A percentile compares a stretch with the other conserved stretches of the same genome.
These are phyloP conservation scores for Rattus norvegicus DNA, from an alignment of 2,113 vertebrate genomes.

Conservation along the genomic window DNA sequence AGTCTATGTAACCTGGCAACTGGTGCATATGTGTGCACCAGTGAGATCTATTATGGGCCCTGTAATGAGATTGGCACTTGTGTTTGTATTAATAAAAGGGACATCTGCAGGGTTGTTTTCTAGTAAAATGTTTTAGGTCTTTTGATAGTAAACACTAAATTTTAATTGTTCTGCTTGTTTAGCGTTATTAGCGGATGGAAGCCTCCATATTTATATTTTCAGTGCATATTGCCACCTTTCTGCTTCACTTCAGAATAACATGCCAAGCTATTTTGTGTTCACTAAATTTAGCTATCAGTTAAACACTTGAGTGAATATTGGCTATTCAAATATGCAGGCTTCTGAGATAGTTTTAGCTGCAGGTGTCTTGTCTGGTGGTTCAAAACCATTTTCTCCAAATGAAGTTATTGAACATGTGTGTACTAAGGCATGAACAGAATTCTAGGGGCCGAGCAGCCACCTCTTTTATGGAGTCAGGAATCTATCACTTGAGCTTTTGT, in stretches of 20 bases:
- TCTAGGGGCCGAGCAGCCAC: constrained; percentile 75
- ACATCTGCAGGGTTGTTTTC: constrained; percentile 85
- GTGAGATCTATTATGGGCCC: constrained; percentile 79
- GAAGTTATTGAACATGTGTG: constrained; percentile 78
- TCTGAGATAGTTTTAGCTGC: constrained; percentile 84
- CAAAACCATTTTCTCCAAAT: constrained; percentile 79
- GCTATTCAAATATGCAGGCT: constrained; percentile 83
- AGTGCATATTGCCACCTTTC: constrained; percentile 88
- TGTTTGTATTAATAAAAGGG: constrained; percentile 82
- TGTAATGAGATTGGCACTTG: constrained; percentile 88
- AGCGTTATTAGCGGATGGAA: constrained; percentile 84
- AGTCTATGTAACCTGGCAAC: constrained; percentile 84
- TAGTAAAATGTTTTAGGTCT: constrained; percentile 85
- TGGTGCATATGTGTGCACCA: constrained; percentile 50
- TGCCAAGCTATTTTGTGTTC: constrained; percentile 83
- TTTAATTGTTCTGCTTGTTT: constrained; percentile 86
- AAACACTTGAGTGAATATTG: constrained; percentile 85
- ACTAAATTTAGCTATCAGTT: constrained; percentile 85
- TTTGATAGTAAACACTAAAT: constrained; percentile 94
- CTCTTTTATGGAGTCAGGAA: constrained; percentile 68
- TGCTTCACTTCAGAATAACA: constrained; percentile 87
- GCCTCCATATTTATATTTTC: constrained; percentile 82
- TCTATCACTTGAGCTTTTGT: constrained; percentile 65
- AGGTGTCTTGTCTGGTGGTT: constrained; percentile 82
- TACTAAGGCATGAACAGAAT: constrained; percentile 76